Conservation (phyloP, 2,888 invertebrate genomes). For the Piscicola geometra region DNA sequence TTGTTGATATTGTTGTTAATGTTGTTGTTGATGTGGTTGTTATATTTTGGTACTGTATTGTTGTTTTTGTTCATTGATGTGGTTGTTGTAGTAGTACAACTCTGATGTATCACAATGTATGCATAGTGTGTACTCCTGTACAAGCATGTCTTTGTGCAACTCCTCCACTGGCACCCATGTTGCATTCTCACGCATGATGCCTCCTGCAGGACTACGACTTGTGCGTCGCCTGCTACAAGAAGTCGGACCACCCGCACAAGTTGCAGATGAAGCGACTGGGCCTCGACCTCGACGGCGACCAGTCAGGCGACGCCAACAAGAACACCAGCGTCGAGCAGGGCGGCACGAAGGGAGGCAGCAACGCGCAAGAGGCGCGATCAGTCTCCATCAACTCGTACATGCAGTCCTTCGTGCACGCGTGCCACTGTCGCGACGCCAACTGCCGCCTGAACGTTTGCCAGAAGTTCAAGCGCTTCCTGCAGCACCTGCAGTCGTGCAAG, state of each 20-base stretch:
- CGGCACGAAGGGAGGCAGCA: slow-evolving; percentile 57
- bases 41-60: not conserved
- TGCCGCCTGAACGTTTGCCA: slow-evolving; percentile 93
- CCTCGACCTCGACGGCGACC: slow-evolving; percentile 61
- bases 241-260: slow-evolving; percentile 89
- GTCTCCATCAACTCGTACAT: slow-evolving; percentile 86
- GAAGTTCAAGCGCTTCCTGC: slow-evolving; percentile 97
- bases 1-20: too few relatives aligned
- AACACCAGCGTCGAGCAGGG: not conserved
- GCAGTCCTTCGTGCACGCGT: slow-evolving; percentile 87
- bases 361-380: slow-evolving; percentile 82
- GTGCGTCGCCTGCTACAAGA: slow-evolving; percentile 88
- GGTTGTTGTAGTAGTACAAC: too few relatives aligned
- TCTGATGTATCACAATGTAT: not conserved
- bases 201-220: slow-evolving; percentile 82
- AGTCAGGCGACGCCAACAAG: slow-evolving; percentile 23
- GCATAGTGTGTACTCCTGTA: slow-evolving; percentile 67
- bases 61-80: not conserved
- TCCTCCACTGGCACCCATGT: slow-evolving; percentile 94
- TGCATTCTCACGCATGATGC: too few relatives aligned
- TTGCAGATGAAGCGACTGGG: slow-evolving; percentile 84
- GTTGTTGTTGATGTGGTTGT: too few relatives aligned
- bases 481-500: slow-evolving; percentile 87
- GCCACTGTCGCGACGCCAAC: slow-evolving; percentile 97
- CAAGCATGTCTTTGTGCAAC: slow-evolving; percentile 87